A percentile compares a stretch with the other conserved stretches of the same genome.
Evolutionary conservation across 2,888 invertebrate species (phyloP).

Genomic region (Ectobius pallidus): DNA sequence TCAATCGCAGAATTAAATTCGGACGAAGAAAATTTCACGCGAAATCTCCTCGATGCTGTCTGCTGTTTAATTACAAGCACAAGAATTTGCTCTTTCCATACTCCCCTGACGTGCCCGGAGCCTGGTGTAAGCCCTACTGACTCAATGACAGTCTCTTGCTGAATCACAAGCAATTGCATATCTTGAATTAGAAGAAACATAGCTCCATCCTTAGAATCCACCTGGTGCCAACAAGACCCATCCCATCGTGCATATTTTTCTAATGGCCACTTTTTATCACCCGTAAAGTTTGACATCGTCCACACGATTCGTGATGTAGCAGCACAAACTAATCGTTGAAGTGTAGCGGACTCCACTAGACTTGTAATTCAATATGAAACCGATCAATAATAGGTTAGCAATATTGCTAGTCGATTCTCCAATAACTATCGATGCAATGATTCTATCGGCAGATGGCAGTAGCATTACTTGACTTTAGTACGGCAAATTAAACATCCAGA

Average conservation of each 20-base stretch:
- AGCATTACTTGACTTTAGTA: no score
- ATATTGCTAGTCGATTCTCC: no score
- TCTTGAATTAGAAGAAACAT: background rate
- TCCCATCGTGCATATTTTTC: constrained; percentile 27
- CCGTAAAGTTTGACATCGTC: no score
- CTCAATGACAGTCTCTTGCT: background rate
- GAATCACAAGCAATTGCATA: constrained; percentile 17
- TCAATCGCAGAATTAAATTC: background rate
- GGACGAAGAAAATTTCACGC: constrained; percentile 22
- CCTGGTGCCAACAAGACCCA: background rate
- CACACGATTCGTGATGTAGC: no score
- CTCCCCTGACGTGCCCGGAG: background rate
- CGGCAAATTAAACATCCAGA: no score
- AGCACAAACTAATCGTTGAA: no score
- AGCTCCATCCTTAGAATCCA: background rate
- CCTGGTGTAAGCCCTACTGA: background rate
- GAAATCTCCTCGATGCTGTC: constrained; percentile 17
- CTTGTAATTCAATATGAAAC: no score
- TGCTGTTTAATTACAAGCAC: constrained; percentile 4
- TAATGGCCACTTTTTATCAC: background rate
- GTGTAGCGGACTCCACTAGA: no score
- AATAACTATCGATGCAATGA: no score
- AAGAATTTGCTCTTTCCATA: background rate
- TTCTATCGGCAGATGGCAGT: no score
- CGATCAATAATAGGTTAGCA: no score